A percentile compares a stretch with the other conserved stretches of the same genome.
Evolutionary conservation across 2,113 vertebrate genomes (phyloP).

Genomic region (Neolamprologus falcicula): DNA sequence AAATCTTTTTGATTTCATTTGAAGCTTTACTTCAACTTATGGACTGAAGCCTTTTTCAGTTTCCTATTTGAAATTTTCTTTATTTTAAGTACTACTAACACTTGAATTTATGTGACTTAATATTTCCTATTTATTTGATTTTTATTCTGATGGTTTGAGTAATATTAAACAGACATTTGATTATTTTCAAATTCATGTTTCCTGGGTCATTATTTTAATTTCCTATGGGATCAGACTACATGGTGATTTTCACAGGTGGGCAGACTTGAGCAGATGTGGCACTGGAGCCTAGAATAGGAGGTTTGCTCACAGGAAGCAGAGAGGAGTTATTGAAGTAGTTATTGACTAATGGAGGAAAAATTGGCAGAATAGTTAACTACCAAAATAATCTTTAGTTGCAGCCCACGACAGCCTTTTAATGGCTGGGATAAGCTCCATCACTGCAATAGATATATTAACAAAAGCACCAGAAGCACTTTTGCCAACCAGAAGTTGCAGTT

Average conservation of each 20-base stretch:
- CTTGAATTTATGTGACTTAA: neutral
- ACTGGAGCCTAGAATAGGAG: neutral
- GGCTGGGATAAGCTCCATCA: neutral
- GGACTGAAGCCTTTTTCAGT: neutral
- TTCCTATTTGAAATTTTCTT: neutral
- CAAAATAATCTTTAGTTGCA: neutral
- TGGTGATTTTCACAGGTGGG: neutral
- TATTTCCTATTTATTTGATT: neutral
- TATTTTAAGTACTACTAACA: neutral
- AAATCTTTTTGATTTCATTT: neutral
- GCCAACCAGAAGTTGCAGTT: neutral
- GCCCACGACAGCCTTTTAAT: neutral
- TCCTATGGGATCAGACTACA: neutral
- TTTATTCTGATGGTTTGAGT: neutral
- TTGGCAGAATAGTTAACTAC: neutral
- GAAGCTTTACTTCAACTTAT: neutral
- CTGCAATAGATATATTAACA: neutral
- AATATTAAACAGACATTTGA: neutral
- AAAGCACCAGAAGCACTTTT: neutral
- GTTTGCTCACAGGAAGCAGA: neutral
- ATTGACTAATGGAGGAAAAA: neutral
- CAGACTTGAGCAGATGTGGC: neutral
- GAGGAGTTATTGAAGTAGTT: neutral
- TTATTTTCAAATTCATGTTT: neutral
- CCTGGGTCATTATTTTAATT: neutral